Conservation (phyloP, 1,140 invertebrate genomes). For the Acromyrmex heyeri region DNA sequence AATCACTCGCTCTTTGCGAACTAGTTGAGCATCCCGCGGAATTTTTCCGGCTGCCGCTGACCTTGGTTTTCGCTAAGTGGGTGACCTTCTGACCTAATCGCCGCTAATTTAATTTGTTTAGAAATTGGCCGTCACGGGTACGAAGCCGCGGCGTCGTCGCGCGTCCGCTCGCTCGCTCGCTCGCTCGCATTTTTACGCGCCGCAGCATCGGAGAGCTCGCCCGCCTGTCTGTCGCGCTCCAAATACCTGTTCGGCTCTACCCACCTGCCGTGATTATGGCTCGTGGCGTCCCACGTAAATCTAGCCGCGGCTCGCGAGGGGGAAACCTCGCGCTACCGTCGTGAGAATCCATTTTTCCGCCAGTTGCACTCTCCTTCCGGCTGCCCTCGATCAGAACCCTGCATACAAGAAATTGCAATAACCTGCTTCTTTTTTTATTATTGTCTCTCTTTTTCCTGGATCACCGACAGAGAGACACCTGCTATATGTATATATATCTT, state of each 20-base stretch:
- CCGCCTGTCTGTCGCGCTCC: conserved; percentile 69
- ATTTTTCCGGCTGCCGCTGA: conserved; percentile 26
- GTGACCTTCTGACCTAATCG: conserved; percentile 75
- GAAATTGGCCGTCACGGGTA: conserved; percentile 54
- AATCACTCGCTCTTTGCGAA: neutral
- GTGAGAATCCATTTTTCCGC: conserved; percentile 70
- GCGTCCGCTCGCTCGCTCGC: neutral
- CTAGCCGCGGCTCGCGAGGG: conserved; percentile 62
- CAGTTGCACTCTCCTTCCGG: conserved; percentile 44
- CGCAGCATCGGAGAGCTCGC: conserved; percentile 43
- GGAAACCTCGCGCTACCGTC: conserved; percentile 40
- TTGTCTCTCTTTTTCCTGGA: neutral
- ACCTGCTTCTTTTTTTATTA: neutral
- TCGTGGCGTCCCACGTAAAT: conserved; percentile 61
- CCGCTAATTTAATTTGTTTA: conserved; percentile 72
- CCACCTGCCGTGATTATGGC: conserved; percentile 74
- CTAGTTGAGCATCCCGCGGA: neutral
- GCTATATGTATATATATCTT: neutral
- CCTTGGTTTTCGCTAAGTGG: conserved; percentile 70
- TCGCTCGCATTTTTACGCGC: conserved; percentile 24
- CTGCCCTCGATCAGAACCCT: conserved; percentile 40
- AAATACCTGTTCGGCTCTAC: conserved; percentile 75
- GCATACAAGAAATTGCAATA: conserved; percentile 27
- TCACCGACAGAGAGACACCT: neutral
- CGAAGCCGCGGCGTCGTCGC: conserved; percentile 23